Base-by-base conservation (phyloP, 2,888 invertebrate species). In the Drosophila affinis region DNA sequence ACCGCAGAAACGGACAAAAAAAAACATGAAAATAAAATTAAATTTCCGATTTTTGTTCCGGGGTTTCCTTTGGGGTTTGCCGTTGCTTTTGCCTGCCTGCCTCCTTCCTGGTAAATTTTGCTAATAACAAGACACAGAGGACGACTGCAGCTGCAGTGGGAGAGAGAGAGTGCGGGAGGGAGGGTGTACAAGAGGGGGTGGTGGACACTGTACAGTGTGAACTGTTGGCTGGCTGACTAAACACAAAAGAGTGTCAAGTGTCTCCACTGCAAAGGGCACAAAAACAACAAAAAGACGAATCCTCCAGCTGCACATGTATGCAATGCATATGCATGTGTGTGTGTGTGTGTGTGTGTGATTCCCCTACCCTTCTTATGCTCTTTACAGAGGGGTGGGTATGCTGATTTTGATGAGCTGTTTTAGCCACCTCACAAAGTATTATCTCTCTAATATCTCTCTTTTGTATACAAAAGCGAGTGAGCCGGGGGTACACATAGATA, bases 21-120 rank as follows among this genome's bases (percentile, higher is more conserved):
- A 81, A 78, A 81, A 89, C 87, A 89, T 87, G 89, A 60, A 89
- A 88, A 89, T 81, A 82, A 88, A 89, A 88, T 88, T 88, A 89
- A 88, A 88, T 87, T 80, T 87, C 77, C 89, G 80, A 77, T 87
- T 79, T 63, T 63, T 68, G 72, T 47, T 59, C 64, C 63, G 56
- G n/a, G 45, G 54, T 60, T 63, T 45, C 56, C 56, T 57, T 48
- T 53, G 24, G 18, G 54, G 59, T 27, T 29, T 49, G 45, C n/a
- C 27, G 1, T 27, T 27, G 27, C 27, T 2, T 6, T 27, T 27
- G 27, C 24, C 5, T 24, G 24, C 18, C n/a, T 24, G 24, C 24
- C 24, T 2, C 49, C 44, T 18, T 63, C 57, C 70, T 83, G 75
- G 53, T 55, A 83, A 77, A 88, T 88, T 88, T 82, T 88, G 77